Conservation (phyloP, 2,113 vertebrate genomes). For the Typhlomys cinereus region DNA sequence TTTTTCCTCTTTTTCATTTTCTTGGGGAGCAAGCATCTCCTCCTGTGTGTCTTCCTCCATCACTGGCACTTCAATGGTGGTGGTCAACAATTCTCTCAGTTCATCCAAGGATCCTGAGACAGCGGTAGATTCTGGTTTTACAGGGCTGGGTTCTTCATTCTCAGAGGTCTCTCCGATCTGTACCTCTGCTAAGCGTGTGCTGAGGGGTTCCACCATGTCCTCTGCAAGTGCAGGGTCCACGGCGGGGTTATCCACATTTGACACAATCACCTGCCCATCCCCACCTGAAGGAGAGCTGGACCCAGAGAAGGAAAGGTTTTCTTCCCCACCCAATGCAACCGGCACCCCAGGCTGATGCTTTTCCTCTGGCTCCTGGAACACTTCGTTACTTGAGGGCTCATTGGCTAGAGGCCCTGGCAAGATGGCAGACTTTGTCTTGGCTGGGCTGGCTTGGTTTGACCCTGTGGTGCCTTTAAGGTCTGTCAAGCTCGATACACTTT, state of each 20-base stretch:
- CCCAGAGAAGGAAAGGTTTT: background rate
- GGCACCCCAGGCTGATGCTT: conserved; percentile 17
- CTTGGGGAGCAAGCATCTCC: conserved; percentile 59
- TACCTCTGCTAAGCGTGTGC: background rate
- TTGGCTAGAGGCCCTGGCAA: conserved; percentile 66
- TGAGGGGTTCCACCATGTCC: fast-evolving
- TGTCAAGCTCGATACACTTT: conserved; percentile 90
- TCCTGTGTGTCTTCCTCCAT: conserved; percentile 22
- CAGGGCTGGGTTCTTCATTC: background rate
- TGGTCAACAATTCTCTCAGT: conserved; percentile 81
- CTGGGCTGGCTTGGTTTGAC: conserved; percentile 88
- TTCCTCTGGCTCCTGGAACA: conserved; percentile 61
- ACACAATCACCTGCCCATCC: background rate
- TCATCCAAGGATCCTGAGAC: conserved; percentile 77
- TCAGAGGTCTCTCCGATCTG: background rate
- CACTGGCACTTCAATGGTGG: conserved; percentile 70
- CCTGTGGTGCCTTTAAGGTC: conserved; percentile 84
- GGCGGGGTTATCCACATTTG: background rate
- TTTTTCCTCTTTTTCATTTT: background rate
- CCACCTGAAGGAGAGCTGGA: background rate
- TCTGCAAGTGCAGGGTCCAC: background rate
- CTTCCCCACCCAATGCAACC: background rate
- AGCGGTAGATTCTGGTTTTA: conserved; percentile 15
- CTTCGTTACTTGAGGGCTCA: conserved; percentile 67
- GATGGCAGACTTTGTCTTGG: conserved; percentile 55